phyloP scores from a whole-genome alignment of 64 coral and sea anemone species.

The Montipora foliosa region DNA sequence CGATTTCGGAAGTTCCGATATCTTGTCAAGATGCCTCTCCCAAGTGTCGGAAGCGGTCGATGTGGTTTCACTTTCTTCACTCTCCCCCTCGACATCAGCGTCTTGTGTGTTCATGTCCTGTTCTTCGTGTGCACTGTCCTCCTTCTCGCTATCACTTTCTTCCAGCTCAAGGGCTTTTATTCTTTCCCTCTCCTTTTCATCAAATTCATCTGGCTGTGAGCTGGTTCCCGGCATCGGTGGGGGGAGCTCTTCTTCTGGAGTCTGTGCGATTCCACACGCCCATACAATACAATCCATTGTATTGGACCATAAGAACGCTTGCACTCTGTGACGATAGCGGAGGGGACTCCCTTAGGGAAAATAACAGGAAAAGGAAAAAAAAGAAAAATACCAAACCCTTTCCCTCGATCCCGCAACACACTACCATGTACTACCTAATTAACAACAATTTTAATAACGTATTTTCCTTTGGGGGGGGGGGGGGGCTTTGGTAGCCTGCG shows the following conservation, averaged over 20 bases:
- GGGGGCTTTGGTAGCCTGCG: no score
- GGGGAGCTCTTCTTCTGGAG: not conserved
- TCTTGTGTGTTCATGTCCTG: not conserved
- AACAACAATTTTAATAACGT: no score
- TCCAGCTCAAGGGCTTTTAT: not conserved
- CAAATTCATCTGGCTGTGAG: not conserved
- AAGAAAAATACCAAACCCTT: no score
- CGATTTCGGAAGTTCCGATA: not conserved
- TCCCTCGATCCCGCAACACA: no score
- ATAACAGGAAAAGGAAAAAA: no score
- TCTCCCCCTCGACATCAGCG: not conserved
- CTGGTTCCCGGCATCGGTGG: not conserved
- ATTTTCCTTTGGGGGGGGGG: no score
- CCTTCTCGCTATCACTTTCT: not conserved
- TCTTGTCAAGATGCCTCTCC: not conserved
- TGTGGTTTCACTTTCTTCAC: not conserved
- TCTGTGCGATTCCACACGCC: not conserved
- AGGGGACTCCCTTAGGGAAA: no score
- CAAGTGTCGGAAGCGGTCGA: not conserved
- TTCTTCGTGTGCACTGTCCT: not conserved
- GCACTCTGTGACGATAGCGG: no score
- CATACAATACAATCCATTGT: conserved; percentile 40
- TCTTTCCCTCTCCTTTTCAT: not conserved
- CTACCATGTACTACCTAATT: no score
- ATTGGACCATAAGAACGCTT: not conserved